Conservation (phyloP, 2,888 invertebrate genomes). For the Lasioglossum leucozonium region DNA sequence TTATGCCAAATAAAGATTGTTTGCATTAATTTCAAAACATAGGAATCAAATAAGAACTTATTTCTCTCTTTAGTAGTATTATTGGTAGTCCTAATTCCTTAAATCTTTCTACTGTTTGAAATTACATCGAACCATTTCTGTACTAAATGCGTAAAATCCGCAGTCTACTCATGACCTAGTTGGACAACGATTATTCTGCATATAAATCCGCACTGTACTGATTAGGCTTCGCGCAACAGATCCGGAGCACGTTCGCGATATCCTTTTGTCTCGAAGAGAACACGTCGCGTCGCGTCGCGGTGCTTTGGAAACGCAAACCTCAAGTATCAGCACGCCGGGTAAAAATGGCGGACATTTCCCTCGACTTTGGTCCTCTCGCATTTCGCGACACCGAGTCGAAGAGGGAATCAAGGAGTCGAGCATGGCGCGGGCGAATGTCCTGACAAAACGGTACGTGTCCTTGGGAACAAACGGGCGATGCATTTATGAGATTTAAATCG, state of each 20-base stretch:
- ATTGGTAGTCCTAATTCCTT: too few relatives aligned
- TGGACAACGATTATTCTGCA: not conserved
- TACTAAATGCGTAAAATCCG: too few relatives aligned
- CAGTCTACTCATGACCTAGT: not conserved
- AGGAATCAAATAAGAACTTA: too few relatives aligned
- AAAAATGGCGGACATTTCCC: constrained; percentile 32
- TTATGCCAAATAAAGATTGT: too few relatives aligned
- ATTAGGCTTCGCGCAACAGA: not conserved
- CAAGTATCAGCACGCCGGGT: not conserved
- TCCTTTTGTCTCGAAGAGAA: not conserved
- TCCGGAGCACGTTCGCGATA: not conserved
- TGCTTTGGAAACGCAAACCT: not conserved
- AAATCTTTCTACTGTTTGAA: too few relatives aligned
- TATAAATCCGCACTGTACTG: not conserved
- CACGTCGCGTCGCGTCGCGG: not conserved
- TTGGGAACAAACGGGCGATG: constrained; percentile 75
- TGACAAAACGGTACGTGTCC: constrained; percentile 75
- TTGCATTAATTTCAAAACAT: too few relatives aligned
- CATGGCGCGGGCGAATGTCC: constrained; percentile 60
- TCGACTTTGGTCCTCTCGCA: constrained; percentile 24
- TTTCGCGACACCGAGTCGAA: constrained; percentile 35
- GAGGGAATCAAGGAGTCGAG: constrained; percentile 48
- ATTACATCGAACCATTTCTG: too few relatives aligned
- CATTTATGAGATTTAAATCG: constrained; percentile 84
- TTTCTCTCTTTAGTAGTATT: too few relatives aligned